These are phyloP conservation scores for Rhogogaster chlorosoma DNA, from an alignment of 2,888 invertebrate genomes.

Conservation along the genomic window DNA sequence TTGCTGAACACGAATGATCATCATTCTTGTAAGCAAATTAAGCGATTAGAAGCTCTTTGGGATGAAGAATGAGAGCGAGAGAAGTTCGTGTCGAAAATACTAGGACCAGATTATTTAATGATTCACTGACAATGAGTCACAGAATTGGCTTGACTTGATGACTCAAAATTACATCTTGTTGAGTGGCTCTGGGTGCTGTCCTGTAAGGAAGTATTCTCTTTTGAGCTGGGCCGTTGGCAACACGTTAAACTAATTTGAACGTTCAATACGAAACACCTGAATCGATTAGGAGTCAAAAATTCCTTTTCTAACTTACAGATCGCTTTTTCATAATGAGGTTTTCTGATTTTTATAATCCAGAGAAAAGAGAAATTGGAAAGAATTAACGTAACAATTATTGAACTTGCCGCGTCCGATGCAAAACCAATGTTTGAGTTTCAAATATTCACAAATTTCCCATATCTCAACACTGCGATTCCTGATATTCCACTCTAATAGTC, in stretches of 20 bases:
- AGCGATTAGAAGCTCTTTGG: background rate
- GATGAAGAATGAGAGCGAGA: background rate
- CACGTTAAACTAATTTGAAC: background rate
- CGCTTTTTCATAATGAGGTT: too few species aligned
- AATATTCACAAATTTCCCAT: too few species aligned
- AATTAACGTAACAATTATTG: too few species aligned
- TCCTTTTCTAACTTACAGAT: too few species aligned
- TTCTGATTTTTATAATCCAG: background rate
- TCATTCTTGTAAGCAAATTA: background rate
- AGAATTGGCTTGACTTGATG: slow-evolving; percentile 24
- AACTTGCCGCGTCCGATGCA: too few species aligned
- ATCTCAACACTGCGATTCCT: too few species aligned
- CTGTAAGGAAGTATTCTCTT: background rate
- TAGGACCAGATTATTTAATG: slow-evolving; percentile 8
- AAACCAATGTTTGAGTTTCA: too few species aligned
- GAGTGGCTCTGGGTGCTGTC: background rate
- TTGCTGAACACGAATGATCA: background rate
- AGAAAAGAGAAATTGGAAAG: too few species aligned
- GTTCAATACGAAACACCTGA: background rate
- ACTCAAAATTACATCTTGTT: slow-evolving; percentile 38
- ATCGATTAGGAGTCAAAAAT: background rate
- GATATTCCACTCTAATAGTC: too few species aligned
- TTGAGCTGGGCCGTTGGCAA: background rate
- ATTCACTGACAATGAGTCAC: slow-evolving; percentile 7
- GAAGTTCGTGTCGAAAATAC: slow-evolving; percentile 19